Conservation (phyloP, 2,888 invertebrate species). For the Andrena hattorfiana region DNA sequence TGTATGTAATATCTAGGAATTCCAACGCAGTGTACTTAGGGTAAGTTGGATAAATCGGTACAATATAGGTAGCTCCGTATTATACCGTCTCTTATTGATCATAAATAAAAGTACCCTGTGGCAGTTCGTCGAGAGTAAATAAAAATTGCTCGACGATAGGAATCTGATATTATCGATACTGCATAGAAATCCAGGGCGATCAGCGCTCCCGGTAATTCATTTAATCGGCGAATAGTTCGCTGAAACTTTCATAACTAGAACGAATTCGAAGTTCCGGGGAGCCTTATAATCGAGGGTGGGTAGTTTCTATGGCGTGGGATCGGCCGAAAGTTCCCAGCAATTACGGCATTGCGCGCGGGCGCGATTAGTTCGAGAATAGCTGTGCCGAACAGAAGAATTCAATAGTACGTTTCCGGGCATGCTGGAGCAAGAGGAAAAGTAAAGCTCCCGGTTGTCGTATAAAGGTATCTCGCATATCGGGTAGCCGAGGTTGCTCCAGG, state of each 20-base stretch:
- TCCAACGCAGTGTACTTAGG: no score
- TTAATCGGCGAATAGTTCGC: constrained; percentile 33
- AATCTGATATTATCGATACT: constrained; percentile 20
- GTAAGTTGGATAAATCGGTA: no score
- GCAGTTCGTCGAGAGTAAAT: background rate
- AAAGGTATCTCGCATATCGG: constrained; percentile 23
- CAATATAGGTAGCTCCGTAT: no score
- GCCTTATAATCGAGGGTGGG: constrained; percentile 12
- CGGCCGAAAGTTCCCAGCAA: constrained; percentile 23
- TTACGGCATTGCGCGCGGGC: background rate
- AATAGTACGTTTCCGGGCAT: background rate
- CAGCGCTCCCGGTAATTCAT: constrained; percentile 25
- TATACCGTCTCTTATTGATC: no score
- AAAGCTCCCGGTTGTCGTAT: constrained; percentile 3
- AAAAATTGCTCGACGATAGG: constrained; percentile 4
- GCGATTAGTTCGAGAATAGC: constrained; percentile 9
- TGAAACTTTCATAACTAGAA: constrained; percentile 29
- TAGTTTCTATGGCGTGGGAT: background rate
- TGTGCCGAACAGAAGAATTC: constrained; percentile 7
- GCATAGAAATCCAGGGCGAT: constrained; percentile 16
- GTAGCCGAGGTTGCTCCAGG: constrained; percentile 33
- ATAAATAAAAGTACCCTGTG: no score
- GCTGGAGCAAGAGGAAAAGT: background rate
- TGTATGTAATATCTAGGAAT: no score
- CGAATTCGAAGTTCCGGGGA: constrained; percentile 17